Conservation (phyloP, 2,888 invertebrate species). For the Rotaria sp. region DNA sequence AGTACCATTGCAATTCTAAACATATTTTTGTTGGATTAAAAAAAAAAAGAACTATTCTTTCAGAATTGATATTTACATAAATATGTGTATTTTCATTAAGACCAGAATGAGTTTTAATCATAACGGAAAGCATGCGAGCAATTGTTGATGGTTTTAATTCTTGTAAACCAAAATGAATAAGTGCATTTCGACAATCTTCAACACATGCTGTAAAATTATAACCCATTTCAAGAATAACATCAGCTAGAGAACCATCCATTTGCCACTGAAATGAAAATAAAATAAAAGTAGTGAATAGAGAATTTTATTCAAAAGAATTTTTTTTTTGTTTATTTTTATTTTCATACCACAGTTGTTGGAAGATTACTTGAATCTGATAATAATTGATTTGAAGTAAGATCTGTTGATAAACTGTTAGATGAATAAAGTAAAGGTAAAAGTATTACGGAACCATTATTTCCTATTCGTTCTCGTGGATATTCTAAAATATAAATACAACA, state of each 20-base stretch:
- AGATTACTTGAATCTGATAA: conserved; percentile 2
- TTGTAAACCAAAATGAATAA: conserved; percentile 59
- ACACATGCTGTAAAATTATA: conserved; percentile 68
- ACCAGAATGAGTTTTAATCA: conserved; percentile 62
- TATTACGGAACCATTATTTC: neutral
- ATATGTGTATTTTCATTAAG: neutral
- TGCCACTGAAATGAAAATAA: conserved; percentile 44
- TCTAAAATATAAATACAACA: neutral
- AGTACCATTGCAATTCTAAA: neutral
- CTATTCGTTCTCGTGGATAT: neutral
- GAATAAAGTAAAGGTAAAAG: conserved; percentile 1
- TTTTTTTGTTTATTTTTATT: neutral
- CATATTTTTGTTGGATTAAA: neutral
- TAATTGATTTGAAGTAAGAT: neutral
- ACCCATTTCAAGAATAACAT: conserved; percentile 82
- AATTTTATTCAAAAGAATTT: neutral
- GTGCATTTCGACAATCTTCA: conserved; percentile 60
- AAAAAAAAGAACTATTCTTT: too few relatives aligned
- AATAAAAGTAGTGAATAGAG: too few relatives aligned
- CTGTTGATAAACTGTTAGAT: neutral
- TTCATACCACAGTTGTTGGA: neutral
- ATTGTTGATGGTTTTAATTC: conserved; percentile 74
- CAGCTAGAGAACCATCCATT: conserved; percentile 61
- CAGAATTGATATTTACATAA: neutral
- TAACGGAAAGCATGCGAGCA: conserved; percentile 69